Evolutionary conservation across 2,113 vertebrate genomes (phyloP), one percentile per base, ranked within the genome.

Genomic region (Ptyas mucosa): DNA sequence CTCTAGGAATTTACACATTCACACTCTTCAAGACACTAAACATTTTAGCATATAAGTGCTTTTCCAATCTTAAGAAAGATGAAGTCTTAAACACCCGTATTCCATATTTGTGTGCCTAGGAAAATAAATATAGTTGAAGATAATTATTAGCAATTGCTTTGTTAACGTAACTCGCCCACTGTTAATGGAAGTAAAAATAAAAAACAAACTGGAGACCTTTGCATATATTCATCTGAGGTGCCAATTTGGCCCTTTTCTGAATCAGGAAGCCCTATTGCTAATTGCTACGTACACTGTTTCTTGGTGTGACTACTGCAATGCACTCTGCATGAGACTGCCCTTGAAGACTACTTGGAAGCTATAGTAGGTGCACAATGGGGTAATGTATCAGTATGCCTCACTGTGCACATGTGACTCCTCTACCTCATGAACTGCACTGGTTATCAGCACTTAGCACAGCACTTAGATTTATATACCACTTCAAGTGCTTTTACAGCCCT

Each of bases 1-100:
- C 0, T 0, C 0, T 0, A 11, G 1, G 90, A 49, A 2, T 0
- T 86, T 49, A 34, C 3, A 89, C 23, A 9, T 20, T 1, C 90
- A 86, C 18, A 55, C 10, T 69, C 20, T 89, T n/a, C 69, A 89
- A 89, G 18, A 61, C 34, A 26, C 54, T 29, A 29, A 58, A 85
- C 43, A 61, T 81, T 81, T 39, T 20, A 81, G n/a, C 6, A 81
- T 75, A 2, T 39, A 39, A 39, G 15, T 75, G 34, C 34, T 81
- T 81, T 81, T 81, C 18, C 3, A 81, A 81, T 81, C 75, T 81
- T 43, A 81, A 81, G 34, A 81, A 81, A 39, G 75, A 81, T 39
- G 69, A 43, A 81, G 8, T 43, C 8, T 81, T 34, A 81, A 43
- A 81, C 34, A 39, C 8, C 7, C 7, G 3, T 81, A 81, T 39